phyloP scores from a whole-genome alignment of 2,888 invertebrate species.

The Tenthredo amoena region DNA sequence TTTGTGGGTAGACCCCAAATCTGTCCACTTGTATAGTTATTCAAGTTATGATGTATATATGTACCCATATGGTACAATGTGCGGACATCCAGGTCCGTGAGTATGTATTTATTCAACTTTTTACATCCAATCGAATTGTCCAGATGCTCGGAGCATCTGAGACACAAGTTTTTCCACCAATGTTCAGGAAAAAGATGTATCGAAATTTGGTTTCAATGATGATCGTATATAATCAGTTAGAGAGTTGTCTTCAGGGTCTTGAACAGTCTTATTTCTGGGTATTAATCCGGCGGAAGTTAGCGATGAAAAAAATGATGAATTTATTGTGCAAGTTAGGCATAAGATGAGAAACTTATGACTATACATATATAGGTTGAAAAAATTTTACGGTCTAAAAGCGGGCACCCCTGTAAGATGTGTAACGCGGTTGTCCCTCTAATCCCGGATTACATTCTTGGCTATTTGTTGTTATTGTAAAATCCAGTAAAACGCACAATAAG shows the following conservation, averaged over 20 bases:
- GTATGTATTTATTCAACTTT: background rate
- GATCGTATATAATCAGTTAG: background rate
- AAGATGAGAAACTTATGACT: background rate
- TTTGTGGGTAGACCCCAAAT: conserved; percentile 18
- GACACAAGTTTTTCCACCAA: background rate
- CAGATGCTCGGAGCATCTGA: background rate
- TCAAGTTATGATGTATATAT: background rate
- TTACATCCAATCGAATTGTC: background rate
- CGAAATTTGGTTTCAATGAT: too few relatives aligned
- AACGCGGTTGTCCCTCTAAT: conserved; percentile 52
- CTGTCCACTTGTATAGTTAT: conserved; percentile 28
- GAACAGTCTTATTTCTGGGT: background rate
- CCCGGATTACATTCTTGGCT: conserved; percentile 59
- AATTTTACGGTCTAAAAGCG: conserved; percentile 1
- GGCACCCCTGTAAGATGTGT: background rate
- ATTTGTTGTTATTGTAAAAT: conserved; percentile 58
- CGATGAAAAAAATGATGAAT: background rate
- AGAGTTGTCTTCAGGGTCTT: background rate
- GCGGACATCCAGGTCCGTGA: background rate
- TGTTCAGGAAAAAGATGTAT: too few relatives aligned
- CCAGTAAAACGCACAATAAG: conserved; percentile 66
- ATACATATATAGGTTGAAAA: background rate
- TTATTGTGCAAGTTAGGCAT: background rate
- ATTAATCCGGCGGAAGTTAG: conserved; percentile 13
- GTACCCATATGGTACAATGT: background rate